Evolutionary conservation across 2,888 invertebrate genomes (phyloP).

Genomic region (Hetaerina titia): DNA sequence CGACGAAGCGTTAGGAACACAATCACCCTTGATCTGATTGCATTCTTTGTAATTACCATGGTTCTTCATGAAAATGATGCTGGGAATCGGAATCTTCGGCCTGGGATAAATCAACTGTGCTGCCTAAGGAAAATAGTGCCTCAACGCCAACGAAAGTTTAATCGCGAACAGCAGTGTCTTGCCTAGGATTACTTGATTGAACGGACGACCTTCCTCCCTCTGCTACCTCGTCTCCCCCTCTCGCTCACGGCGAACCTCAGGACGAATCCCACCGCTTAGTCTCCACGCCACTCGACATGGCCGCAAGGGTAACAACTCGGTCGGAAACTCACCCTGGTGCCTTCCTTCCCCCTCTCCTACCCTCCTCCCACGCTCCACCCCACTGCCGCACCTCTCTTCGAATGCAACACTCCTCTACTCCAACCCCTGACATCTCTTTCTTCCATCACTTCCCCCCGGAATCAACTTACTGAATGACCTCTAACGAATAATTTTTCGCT

Average conservation of each 20-base stretch:
- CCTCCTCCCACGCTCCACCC: too few species aligned
- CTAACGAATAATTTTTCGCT: neutral
- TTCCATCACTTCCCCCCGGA: neutral
- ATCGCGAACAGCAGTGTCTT: neutral
- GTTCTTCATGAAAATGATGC: neutral
- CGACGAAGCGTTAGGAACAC: too few species aligned
- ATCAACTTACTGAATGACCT: neutral
- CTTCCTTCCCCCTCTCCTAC: neutral
- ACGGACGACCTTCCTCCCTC: neutral
- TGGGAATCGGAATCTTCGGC: neutral
- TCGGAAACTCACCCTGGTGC: neutral
- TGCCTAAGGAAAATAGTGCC: neutral
- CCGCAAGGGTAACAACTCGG: neutral
- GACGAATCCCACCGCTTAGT: neutral
- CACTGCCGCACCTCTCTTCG: too few species aligned
- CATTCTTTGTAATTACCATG: neutral
- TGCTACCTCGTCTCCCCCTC: neutral
- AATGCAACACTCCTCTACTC: neutral
- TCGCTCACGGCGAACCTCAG: slow-evolving; percentile 6
- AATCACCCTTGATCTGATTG: neutral
- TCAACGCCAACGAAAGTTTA: neutral
- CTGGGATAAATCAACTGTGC: neutral
- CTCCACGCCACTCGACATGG: neutral
- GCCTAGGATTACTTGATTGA: neutral
- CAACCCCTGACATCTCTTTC: neutral